Percentiles rank a stretch among this genome's conserved stretches.
phyloP scores from a whole-genome alignment of 2,113 vertebrate genomes.

The Zeus faber region DNA sequence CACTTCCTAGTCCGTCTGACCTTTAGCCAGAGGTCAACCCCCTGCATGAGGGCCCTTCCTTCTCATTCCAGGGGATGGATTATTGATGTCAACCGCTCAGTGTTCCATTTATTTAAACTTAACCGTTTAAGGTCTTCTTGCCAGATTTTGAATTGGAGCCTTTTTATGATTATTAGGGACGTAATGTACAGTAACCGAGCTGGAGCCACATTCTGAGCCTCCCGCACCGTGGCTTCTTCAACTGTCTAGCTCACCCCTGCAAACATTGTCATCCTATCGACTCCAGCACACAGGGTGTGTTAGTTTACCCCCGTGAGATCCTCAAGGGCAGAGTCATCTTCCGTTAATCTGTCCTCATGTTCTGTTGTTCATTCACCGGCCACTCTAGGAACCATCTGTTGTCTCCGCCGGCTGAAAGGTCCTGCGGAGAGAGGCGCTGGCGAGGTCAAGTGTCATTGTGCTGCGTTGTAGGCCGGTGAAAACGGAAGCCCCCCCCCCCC shows the following conservation, averaged over 20 bases:
- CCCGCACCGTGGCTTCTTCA: constrained; percentile 12
- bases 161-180: constrained; percentile 21
- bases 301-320: constrained; percentile 34
- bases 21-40: constrained; percentile 26
- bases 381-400: neutral
- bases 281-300: constrained; percentile 5
- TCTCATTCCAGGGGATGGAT: neutral
- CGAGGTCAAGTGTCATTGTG: constrained; percentile 7
- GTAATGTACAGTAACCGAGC: no score
- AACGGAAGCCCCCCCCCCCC: no score
- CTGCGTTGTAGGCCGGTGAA: constrained; percentile 7
- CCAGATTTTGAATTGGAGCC: neutral
- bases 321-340: constrained; percentile 39
- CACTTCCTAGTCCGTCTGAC: constrained; percentile 30
- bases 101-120: neutral
- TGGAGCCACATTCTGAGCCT: constrained; percentile 9
- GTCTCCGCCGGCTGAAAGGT: constrained; percentile 1
- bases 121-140: neutral
- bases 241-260: constrained; percentile 16
- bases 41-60: constrained; percentile 10
- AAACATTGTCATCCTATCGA: constrained; percentile 35
- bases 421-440: neutral
- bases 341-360: constrained; percentile 38
- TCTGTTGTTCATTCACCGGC: constrained; percentile 47
- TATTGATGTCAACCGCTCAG: constrained; percentile 5